A percentile compares a stretch with the other conserved stretches of the same genome.
Conservation (phyloP, 2,797 vertebrate genomes). For the Enteromius paludinosus region DNA sequence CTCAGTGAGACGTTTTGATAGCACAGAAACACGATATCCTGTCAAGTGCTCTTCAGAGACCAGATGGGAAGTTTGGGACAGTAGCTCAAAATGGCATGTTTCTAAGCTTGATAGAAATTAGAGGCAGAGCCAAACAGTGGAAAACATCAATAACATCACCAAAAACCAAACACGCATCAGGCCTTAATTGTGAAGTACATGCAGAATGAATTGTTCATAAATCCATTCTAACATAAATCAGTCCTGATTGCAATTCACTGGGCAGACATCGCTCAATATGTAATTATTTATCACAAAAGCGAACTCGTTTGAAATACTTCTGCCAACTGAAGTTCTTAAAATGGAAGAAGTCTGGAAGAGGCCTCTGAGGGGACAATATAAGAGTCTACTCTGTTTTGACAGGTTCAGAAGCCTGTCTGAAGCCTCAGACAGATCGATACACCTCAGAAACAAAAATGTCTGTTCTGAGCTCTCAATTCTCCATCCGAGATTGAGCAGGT, state of each 20-base stretch:
- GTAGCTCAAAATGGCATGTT: background rate
- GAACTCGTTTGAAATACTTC: background rate
- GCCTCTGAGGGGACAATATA: background rate
- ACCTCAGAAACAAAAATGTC: slow-evolving; percentile 2
- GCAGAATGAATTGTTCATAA: background rate
- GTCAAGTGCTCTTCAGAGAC: background rate
- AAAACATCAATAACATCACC: slow-evolving; percentile 15
- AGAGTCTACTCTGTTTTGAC: slow-evolving; percentile 14
- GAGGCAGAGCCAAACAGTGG: background rate
- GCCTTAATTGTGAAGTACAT: background rate
- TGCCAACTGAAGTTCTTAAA: background rate
- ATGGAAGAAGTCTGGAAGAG: background rate
- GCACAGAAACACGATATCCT: slow-evolving; percentile 35
- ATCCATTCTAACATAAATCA: slow-evolving; percentile 13
- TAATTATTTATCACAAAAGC: background rate
- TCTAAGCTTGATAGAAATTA: slow-evolving; percentile 6
- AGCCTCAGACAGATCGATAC: slow-evolving; percentile 20
- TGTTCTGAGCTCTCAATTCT: slow-evolving; percentile 61
- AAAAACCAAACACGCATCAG: background rate
- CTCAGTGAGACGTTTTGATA: slow-evolving; percentile 18
- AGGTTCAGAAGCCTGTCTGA: background rate
- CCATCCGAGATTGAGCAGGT: slow-evolving; percentile 21
- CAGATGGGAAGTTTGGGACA: slow-evolving; percentile 30
- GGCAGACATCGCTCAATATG: background rate
- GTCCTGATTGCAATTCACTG: background rate